Evolutionary conservation across 1,140 invertebrate species (phyloP).

Genomic region (Cheumatopsyche charites): DNA sequence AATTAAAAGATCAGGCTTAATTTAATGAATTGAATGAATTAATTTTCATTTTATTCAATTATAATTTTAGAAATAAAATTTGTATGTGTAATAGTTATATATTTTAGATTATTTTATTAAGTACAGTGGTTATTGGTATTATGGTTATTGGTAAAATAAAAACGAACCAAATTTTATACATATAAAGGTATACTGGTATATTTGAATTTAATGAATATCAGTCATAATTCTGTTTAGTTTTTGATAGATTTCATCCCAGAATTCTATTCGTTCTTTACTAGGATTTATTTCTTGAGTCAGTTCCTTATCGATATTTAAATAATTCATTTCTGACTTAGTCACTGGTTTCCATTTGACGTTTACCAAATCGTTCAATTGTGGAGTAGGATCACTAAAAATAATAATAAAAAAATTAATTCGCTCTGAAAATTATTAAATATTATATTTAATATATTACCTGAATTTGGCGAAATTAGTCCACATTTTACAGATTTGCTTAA

Average conservation of each 20-base stretch:
- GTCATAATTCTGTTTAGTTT: no score
- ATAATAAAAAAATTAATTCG: neutral
- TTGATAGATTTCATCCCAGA: constrained; percentile 57
- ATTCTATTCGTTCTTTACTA: constrained; percentile 52
- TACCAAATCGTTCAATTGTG: neutral
- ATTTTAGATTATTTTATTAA: no score
- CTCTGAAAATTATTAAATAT: neutral
- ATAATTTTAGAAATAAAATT: no score
- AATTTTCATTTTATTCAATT: no score
- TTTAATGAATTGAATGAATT: no score
- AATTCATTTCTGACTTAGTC: constrained; percentile 51
- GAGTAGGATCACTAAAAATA: constrained; percentile 48
- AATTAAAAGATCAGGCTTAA: no score
- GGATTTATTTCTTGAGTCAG: constrained; percentile 54
- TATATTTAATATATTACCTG: neutral
- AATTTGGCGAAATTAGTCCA: constrained; percentile 49
- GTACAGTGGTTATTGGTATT: no score
- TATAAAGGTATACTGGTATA: no score
- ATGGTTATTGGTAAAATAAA: no score
- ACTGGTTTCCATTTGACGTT: neutral
- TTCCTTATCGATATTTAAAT: constrained; percentile 54
- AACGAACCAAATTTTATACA: no score
- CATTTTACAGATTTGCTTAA: neutral
- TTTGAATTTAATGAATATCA: no score
- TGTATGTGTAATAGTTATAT: no score